Evolutionary conservation across 64 coral and sea anemone genomes (phyloP).

Genomic region (Trachythela sp.): DNA sequence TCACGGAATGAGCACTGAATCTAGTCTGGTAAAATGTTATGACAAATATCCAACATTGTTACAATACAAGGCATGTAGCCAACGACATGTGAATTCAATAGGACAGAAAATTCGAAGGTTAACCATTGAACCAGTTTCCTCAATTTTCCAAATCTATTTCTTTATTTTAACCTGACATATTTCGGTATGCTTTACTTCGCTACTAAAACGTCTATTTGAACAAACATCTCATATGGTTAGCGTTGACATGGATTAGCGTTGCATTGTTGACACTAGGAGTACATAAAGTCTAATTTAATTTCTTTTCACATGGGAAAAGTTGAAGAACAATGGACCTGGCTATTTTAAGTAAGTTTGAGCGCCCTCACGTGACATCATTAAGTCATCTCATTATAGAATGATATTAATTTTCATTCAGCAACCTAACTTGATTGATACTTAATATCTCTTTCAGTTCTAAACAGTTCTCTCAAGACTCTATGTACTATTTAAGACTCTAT

Average conservation of each 20-base stretch:
- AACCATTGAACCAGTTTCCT: no score
- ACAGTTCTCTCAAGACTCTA: no score
- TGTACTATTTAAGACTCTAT: no score
- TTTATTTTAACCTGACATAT: background rate
- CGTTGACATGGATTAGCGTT: background rate
- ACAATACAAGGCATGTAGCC: no score
- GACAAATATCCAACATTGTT: no score
- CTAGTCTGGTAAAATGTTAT: no score
- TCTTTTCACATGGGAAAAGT: background rate
- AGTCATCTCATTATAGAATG: background rate
- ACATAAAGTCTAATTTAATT: background rate
- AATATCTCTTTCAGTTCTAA: no score
- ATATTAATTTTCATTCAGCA: background rate
- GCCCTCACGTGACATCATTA: background rate
- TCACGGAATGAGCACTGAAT: no score
- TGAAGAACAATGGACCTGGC: background rate
- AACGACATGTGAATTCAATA: no score
- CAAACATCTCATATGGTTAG: background rate
- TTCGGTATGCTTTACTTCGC: background rate
- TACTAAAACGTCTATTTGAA: background rate
- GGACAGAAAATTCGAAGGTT: no score
- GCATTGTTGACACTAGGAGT: background rate
- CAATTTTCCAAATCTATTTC: no score
- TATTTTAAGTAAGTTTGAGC: background rate
- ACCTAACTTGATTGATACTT: no score